Percentiles rank a stretch among this genome's conserved stretches.
phyloP scores from a whole-genome alignment of 2,888 invertebrate species.

The Thera obeliscata region DNA sequence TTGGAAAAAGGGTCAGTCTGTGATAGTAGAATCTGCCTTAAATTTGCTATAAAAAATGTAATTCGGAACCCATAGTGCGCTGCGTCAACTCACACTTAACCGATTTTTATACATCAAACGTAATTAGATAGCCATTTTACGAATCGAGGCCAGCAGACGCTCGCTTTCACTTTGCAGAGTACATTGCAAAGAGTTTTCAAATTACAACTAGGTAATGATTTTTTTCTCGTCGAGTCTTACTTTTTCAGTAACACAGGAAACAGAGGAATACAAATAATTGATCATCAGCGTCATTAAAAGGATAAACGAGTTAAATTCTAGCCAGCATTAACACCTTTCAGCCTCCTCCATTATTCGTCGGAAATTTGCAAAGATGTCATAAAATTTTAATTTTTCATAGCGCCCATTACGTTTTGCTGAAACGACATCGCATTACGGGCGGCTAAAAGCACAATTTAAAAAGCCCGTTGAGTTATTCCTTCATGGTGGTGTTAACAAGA shows the following conservation, averaged over 20 bases:
- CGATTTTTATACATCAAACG: no score
- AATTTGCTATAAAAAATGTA: no score
- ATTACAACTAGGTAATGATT: no score
- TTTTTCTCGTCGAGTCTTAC: neutral
- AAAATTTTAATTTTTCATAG: constrained; percentile 65
- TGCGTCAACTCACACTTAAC: no score
- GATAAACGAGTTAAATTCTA: constrained; percentile 37
- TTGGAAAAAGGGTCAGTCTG: no score
- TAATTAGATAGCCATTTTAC: no score
- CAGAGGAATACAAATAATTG: constrained; percentile 25
- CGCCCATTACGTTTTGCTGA: constrained; percentile 66
- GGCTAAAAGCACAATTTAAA: constrained; percentile 70
- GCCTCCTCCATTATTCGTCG: constrained; percentile 42
- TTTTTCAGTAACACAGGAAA: neutral
- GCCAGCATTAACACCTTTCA: constrained; percentile 41
- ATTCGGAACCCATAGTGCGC: no score
- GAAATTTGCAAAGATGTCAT: constrained; percentile 56
- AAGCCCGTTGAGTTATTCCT: constrained; percentile 64
- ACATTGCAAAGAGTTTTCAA: no score
- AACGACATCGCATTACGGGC: constrained; percentile 62
- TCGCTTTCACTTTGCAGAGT: no score
- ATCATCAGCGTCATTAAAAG: constrained; percentile 25
- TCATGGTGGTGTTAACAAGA: constrained; percentile 43
- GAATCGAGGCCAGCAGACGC: no score
- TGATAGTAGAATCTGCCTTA: no score